A percentile compares a stretch with the other conserved stretches of the same genome.
These are phyloP conservation scores for Drosophila asahinai DNA, from an alignment of 1,140 invertebrate species.

Conservation along the genomic window DNA sequence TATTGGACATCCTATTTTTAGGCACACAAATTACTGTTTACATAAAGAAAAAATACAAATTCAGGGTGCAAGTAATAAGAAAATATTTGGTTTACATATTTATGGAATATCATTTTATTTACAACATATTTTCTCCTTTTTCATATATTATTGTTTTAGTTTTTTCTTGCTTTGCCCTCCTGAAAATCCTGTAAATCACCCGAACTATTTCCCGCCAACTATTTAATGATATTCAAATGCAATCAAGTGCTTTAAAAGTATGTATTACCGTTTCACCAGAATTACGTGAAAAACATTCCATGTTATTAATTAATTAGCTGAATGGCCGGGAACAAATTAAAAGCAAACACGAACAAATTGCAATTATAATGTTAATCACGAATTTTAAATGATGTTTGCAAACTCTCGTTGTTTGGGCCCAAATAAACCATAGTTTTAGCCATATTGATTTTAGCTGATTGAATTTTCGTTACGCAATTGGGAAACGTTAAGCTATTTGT, in stretches of 20 bases:
- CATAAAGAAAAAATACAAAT: neutral
- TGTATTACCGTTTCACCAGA: neutral
- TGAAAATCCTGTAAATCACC: neutral
- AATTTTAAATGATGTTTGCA: slow-evolving; percentile 23
- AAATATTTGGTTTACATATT: neutral
- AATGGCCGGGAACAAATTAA: slow-evolving; percentile 6
- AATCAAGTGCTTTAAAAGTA: neutral
- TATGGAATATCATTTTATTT: neutral
- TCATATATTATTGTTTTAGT: no score
- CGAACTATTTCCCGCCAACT: neutral
- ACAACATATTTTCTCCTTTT: no score
- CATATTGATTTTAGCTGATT: slow-evolving; percentile 37
- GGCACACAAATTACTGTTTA: slow-evolving; percentile 9
- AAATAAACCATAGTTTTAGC: slow-evolving; percentile 15
- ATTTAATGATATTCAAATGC: slow-evolving; percentile 13
- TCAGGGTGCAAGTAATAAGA: neutral
- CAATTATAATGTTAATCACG: slow-evolving; percentile 27
- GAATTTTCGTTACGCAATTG: slow-evolving; percentile 20
- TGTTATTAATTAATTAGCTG: slow-evolving; percentile 26
- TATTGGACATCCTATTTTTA: slow-evolving; percentile 1
- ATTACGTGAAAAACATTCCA: neutral
- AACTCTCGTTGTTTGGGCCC: slow-evolving; percentile 3
- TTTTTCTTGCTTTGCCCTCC: neutral
- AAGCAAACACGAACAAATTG: slow-evolving; percentile 19
- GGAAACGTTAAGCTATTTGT: slow-evolving; percentile 16